A percentile compares a stretch with the other conserved stretches of the same genome.
phyloP scores from a whole-genome alignment of 2,113 vertebrate genomes.

The Prionailurus bengalensis region DNA sequence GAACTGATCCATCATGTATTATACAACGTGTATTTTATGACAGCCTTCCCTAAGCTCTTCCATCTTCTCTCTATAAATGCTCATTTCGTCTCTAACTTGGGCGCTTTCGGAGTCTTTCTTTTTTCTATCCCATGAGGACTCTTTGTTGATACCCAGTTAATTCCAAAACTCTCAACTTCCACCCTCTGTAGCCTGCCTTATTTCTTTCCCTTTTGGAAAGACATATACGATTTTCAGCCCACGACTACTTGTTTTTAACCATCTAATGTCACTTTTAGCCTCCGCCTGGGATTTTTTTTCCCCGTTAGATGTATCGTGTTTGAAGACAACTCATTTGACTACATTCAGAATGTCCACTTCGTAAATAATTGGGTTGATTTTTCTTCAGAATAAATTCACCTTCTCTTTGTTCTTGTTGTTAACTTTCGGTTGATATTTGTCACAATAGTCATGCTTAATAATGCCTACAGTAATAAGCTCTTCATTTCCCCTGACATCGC shows the following conservation, averaged over 20 bases:
- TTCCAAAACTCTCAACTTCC: slow-evolving; percentile 6
- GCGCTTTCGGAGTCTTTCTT: background rate
- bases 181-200: background rate
- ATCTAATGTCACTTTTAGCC: background rate
- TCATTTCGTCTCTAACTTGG: slow-evolving; percentile 3
- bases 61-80: slow-evolving; percentile 59
- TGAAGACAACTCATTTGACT: background rate
- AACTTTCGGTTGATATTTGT: background rate
- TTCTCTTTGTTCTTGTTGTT: background rate
- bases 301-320: background rate
- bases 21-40: slow-evolving; percentile 87
- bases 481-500: background rate
- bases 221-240: background rate
- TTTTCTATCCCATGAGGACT: slow-evolving; percentile 75
- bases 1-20: slow-evolving; percentile 89
- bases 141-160: slow-evolving; percentile 73
- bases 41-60: slow-evolving; percentile 82
- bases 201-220: background rate
- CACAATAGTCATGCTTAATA: background rate
- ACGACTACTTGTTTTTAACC: background rate
- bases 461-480: background rate
- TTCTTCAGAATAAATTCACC: background rate
- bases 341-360: background rate
- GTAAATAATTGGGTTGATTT: background rate
- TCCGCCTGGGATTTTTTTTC: background rate